Evolutionary conservation across 2,113 vertebrate species (phyloP).

Genomic region (Hippolais icterina): DNA sequence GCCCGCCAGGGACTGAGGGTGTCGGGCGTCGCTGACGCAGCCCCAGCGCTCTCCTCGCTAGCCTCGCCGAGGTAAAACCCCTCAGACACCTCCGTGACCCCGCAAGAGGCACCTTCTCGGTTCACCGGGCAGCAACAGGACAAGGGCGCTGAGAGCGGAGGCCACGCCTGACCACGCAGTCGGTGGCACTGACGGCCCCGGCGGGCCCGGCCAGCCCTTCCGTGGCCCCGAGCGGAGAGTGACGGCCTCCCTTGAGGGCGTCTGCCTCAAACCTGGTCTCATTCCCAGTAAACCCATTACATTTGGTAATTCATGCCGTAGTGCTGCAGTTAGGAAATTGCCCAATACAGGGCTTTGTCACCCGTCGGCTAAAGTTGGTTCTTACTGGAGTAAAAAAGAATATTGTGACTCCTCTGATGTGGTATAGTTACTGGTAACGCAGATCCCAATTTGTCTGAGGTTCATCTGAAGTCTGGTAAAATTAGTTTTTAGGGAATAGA

Average conservation of each 20-base stretch:
- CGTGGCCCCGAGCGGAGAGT: rapidly evolving
- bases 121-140: rapidly evolving
- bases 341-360: not conserved
- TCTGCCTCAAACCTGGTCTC: not conserved
- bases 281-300: rapidly evolving
- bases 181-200: rapidly evolving
- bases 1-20: rapidly evolving
- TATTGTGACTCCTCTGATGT: not conserved
- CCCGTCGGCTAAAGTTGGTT: not conserved
- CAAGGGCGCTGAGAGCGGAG: rapidly evolving
- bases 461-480: not conserved
- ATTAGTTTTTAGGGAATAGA: not conserved
- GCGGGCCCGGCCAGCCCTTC: not conserved
- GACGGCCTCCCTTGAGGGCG: rapidly evolving
- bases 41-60: no score
- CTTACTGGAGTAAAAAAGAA: not conserved
- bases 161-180: rapidly evolving
- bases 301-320: not conserved
- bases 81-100: not conserved
- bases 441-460: not conserved
- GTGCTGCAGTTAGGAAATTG: not conserved
- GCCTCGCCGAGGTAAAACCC: not conserved
- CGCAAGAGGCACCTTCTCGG: no score
- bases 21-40: no score
- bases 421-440: not conserved